Evolutionary conservation across 2,888 invertebrate genomes (phyloP).

Genomic region (Pilophorus perplexus): DNA sequence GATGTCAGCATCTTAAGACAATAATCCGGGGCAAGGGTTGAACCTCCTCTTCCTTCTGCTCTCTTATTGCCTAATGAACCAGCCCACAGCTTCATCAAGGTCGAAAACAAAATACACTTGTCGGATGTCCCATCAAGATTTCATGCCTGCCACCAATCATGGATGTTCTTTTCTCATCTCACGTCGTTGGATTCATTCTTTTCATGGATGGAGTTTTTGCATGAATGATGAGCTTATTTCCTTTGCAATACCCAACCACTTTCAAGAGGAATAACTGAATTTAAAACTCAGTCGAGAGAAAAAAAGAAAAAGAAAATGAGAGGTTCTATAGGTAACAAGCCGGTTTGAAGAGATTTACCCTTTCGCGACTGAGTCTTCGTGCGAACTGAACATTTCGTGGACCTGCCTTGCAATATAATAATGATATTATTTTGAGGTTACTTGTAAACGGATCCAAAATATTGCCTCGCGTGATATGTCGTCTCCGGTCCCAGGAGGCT

Average conservation of each 20-base stretch:
- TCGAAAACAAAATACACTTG: conserved; percentile 19
- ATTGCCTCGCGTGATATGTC: no score
- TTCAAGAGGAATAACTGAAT: background rate
- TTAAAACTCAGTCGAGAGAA: background rate
- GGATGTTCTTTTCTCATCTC: background rate
- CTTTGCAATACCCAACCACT: background rate
- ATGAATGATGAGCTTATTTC: conserved; percentile 18
- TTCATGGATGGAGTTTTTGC: background rate
- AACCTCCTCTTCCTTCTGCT: conserved; percentile 7
- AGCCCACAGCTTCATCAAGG: conserved; percentile 36
- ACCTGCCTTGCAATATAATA: no score
- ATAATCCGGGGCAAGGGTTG: conserved; percentile 39
- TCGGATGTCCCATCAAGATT: background rate
- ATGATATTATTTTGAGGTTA: no score
- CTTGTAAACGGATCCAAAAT: no score
- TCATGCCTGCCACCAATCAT: conserved; percentile 1
- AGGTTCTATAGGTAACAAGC: no score
- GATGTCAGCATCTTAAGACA: conserved; percentile 43
- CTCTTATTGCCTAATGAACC: conserved; percentile 39
- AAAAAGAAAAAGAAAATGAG: background rate
- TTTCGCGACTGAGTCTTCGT: no score
- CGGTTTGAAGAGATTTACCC: no score
- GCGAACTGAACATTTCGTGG: no score
- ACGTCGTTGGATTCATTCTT: conserved; percentile 8
- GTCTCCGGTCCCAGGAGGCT: no score